Percentiles rank a stretch among this genome's conserved stretches.
phyloP scores from a whole-genome alignment of 2,888 invertebrate species.

The Catotricha subobsoleta region DNA sequence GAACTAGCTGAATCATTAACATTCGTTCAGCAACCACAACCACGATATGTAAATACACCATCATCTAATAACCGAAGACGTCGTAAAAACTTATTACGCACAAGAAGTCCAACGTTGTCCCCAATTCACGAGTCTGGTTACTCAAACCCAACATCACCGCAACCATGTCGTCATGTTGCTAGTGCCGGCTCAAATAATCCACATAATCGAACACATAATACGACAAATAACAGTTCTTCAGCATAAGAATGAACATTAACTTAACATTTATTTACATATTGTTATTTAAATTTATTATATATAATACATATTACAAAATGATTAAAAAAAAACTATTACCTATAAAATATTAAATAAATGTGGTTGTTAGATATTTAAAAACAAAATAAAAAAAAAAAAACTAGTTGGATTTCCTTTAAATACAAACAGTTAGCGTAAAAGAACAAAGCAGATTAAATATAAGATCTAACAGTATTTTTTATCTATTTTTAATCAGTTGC shows the following conservation, averaged over 20 bases:
- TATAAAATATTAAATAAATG: background rate
- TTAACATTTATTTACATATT: too few relatives aligned
- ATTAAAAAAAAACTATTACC: background rate
- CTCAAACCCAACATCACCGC: constrained; percentile 49
- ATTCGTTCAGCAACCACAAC: constrained; percentile 23
- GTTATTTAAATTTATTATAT: too few relatives aligned
- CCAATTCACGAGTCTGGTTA: constrained; percentile 53
- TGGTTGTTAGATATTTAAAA: background rate
- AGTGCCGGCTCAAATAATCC: background rate
- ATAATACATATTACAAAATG: background rate
- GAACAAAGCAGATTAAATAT: too few relatives aligned
- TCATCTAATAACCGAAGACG: constrained; percentile 20
- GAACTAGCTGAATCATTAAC: constrained; percentile 38
- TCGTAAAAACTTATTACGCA: constrained; percentile 31
- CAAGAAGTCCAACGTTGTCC: constrained; percentile 39
- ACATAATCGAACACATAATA: background rate
- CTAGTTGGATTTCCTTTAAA: too few relatives aligned
- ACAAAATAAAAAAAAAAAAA: too few relatives aligned
- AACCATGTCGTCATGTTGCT: constrained; percentile 26
- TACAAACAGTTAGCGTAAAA: too few relatives aligned
- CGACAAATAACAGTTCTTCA: too few relatives aligned
- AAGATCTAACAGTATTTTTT: too few relatives aligned
- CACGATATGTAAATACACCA: constrained; percentile 17
- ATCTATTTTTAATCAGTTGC: too few relatives aligned
- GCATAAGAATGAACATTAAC: too few relatives aligned